Conservation (phyloP, 92 coral and sea anemone genomes). For the Phenganax marumi region DNA sequence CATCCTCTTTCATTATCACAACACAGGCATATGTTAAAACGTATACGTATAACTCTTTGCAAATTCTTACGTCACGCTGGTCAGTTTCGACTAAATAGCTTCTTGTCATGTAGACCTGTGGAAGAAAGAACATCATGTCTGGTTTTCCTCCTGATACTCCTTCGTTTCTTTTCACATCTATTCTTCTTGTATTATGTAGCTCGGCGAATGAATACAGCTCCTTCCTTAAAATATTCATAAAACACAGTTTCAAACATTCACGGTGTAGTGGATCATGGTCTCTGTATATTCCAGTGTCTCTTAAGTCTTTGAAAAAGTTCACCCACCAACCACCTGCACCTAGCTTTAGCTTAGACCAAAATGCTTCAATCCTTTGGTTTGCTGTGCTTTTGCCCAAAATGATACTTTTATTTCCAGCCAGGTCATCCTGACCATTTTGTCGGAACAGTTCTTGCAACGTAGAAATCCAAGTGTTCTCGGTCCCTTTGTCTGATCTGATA, state of each 20-base stretch:
- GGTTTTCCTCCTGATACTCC: slow-evolving; percentile 31
- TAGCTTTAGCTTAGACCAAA: slow-evolving; percentile 21
- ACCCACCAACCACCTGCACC: slow-evolving; percentile 10
- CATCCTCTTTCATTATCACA: too few species aligned
- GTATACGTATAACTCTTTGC: slow-evolving; percentile 18
- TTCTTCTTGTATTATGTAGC: slow-evolving; percentile 16
- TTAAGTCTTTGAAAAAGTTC: background rate
- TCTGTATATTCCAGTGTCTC: background rate
- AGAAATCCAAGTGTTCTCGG: slow-evolving; percentile 19
- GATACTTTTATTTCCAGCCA: slow-evolving; percentile 16
- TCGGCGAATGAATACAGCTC: slow-evolving; percentile 31
- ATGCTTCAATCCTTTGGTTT: slow-evolving; percentile 32
- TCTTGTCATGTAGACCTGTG: slow-evolving; percentile 27
- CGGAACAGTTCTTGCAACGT: slow-evolving; percentile 22
- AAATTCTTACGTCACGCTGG: slow-evolving; percentile 37
- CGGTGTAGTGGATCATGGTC: background rate
- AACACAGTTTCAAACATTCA: background rate
- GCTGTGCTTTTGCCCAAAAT: slow-evolving; percentile 20
- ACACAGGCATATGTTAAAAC: too few species aligned
- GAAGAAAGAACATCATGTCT: slow-evolving; percentile 13
- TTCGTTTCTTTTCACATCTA: slow-evolving; percentile 7
- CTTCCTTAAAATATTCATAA: background rate
- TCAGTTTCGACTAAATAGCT: slow-evolving; percentile 30
- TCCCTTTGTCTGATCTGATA: slow-evolving; percentile 42
- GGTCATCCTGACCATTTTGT: background rate